phyloP scores from a whole-genome alignment of 2,888 invertebrate species.

The Oxyteleia sp. region DNA sequence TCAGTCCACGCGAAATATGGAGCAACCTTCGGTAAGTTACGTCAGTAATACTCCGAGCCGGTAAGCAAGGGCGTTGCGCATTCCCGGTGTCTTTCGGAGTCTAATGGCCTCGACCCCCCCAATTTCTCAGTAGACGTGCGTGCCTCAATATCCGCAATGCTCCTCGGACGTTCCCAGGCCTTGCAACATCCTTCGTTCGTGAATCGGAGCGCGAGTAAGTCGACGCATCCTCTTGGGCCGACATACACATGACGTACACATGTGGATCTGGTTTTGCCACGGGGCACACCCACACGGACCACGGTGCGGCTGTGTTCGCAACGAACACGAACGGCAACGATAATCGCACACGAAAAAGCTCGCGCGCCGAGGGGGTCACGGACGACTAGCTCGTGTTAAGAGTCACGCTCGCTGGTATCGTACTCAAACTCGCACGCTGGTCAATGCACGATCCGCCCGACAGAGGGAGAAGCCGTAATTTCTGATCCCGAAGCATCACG shows the following conservation, averaged over 20 bases:
- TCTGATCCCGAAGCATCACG: constrained; percentile 81
- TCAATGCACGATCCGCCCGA: constrained; percentile 65
- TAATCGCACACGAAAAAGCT: constrained; percentile 67
- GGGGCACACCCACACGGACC: constrained; percentile 57
- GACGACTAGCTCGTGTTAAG: constrained; percentile 84
- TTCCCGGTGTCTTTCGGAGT: constrained; percentile 30
- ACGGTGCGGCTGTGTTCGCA: constrained; percentile 1
- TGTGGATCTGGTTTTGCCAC: constrained; percentile 58
- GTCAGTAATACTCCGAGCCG: no score
- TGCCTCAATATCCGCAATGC: constrained; percentile 35
- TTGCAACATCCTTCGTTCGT: constrained; percentile 64
- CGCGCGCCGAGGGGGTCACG: constrained; percentile 81
- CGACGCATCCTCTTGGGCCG: constrained; percentile 36
- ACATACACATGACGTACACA: constrained; percentile 52
- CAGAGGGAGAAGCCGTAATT: constrained; percentile 78
- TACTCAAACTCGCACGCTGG: constrained; percentile 69
- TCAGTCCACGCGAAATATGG: no score
- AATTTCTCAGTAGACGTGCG: constrained; percentile 39
- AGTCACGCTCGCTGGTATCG: constrained; percentile 83
- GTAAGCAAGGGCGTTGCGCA: constrained; percentile 19
- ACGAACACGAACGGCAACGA: constrained; percentile 33
- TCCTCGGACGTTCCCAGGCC: constrained; percentile 62
- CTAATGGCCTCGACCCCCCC: constrained; percentile 27
- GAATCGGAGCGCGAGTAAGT: constrained; percentile 65
- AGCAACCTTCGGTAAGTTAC: not conserved